Base-by-base conservation (phyloP, 1,140 invertebrate genomes). In the Heliothis virescens region DNA sequence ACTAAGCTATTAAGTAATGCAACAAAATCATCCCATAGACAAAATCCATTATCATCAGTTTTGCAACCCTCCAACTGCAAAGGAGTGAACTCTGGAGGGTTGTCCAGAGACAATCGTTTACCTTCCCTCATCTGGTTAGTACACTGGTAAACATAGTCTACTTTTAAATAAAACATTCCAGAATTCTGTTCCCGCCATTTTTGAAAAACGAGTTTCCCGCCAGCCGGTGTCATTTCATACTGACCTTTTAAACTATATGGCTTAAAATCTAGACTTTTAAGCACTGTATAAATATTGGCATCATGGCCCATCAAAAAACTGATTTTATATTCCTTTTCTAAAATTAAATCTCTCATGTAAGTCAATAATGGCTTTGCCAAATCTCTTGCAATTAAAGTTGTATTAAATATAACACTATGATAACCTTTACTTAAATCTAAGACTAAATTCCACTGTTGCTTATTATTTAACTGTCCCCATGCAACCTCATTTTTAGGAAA, bases 121-220 rank as follows among this genome's bases (percentile, higher is more conserved):
- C 82, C 86, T 60, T 85, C 53, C 41, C 91, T 86, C 73, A 94
- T 80, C 67, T 92, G 91, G 15, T 89, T 57, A 5, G 84, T 85
- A 52, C 82, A 88, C 77, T 86, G 91, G 82, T 94, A 94, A 2
- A 92, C 79, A 80, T 88, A 93, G 69, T 90, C 71, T 3, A 91
- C 82, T 85, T 87, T 92, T 26, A 92, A 73, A 29, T 89, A 87
- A 80, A 84, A 57, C 47, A 57, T n/a, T 50, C 86, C 80, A 13
- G 52, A 79, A 10, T 53, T 52, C 2, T 73, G 65, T 69, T 94
- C 87, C 5, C 69, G 53, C 88, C 89, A 92, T 84, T 91, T 93
- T 77, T 94, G 90, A 52, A 93, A 93, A 0, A 94, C 82, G 29
- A 94, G 77, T 84, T 94, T 94, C 0, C 92, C 90, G 2, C 93